phyloP scores from a whole-genome alignment of 2,797 vertebrate species.

The Dipus sagitta region DNA sequence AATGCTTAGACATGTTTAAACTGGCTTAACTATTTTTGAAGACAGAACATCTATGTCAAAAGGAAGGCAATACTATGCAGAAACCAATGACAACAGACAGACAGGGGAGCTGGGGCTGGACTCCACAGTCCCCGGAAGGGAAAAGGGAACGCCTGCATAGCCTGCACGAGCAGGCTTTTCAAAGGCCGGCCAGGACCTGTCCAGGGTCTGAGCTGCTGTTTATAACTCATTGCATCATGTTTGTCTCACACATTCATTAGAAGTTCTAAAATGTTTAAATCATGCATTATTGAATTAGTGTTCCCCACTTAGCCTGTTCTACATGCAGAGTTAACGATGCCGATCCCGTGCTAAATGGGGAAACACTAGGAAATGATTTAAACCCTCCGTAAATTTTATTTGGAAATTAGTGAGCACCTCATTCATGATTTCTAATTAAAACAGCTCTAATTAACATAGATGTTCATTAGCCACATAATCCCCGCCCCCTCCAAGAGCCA shows the following conservation, averaged over 20 bases:
- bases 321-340: constrained; percentile 56
- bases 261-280: constrained; percentile 46
- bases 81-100: not conserved
- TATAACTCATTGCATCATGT: not conserved
- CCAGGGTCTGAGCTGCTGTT: not conserved
- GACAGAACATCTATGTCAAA: not conserved
- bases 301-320: constrained; percentile 10
- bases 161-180: not conserved
- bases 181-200: not conserved
- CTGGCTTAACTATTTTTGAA: not conserved
- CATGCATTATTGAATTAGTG: constrained; percentile 58
- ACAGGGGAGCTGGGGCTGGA: not conserved
- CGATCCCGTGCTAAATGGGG: not conserved
- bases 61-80: not conserved
- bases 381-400: constrained; percentile 66
- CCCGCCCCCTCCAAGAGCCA: not conserved
- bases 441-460: constrained; percentile 53
- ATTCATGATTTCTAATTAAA: constrained; percentile 68
- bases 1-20: constrained; percentile 30
- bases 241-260: not conserved
- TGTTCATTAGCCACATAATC: not conserved
- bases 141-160: too few relatives aligned
- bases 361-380: constrained; percentile 26
- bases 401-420: constrained; percentile 46
- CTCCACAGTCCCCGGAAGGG: not conserved